These are phyloP conservation scores for Pseudococcus longispinus DNA, from an alignment of 2,888 invertebrate species.

Conservation along the genomic window DNA sequence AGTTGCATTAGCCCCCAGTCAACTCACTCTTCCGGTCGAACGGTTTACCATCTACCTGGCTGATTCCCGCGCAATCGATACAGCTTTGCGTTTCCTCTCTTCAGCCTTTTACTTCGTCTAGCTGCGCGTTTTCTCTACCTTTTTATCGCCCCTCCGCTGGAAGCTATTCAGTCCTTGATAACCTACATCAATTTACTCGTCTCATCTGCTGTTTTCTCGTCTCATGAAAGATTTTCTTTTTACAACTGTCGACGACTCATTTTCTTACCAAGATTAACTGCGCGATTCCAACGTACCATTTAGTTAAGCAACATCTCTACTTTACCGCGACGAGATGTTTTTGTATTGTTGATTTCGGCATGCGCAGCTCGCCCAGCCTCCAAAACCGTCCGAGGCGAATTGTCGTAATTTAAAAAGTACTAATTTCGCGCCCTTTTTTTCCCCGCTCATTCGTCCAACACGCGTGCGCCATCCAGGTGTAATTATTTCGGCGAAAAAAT, in stretches of 20 bases:
- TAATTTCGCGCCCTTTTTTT: background rate
- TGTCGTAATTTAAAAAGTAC: conserved; percentile 2
- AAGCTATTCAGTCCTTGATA: conserved; percentile 48
- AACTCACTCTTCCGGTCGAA: conserved; percentile 48
- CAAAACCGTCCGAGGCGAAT: background rate
- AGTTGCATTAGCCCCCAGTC: conserved; percentile 44
- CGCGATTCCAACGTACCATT: background rate
- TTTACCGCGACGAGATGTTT: conserved; percentile 17
- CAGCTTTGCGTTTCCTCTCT: conserved; percentile 51
- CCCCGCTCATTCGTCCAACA: background rate
- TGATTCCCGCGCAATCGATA: conserved; percentile 53
- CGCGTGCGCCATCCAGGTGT: background rate
- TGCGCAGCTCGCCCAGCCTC: background rate
- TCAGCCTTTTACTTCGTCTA: conserved; percentile 37
- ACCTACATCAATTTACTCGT: conserved; percentile 52
- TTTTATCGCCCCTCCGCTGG: background rate
- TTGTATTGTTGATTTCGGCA: conserved; percentile 8
- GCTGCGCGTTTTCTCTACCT: conserved; percentile 31
- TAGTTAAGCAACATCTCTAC: background rate
- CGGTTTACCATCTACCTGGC: conserved; percentile 53
- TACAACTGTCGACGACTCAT: conserved; percentile 37
- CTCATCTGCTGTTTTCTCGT: conserved; percentile 33
- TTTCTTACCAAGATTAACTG: conserved; percentile 31
- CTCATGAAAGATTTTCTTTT: conserved; percentile 19
- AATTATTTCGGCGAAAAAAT: background rate